Conservation (phyloP, 2,888 invertebrate genomes). For the Aleiodes alternator region DNA sequence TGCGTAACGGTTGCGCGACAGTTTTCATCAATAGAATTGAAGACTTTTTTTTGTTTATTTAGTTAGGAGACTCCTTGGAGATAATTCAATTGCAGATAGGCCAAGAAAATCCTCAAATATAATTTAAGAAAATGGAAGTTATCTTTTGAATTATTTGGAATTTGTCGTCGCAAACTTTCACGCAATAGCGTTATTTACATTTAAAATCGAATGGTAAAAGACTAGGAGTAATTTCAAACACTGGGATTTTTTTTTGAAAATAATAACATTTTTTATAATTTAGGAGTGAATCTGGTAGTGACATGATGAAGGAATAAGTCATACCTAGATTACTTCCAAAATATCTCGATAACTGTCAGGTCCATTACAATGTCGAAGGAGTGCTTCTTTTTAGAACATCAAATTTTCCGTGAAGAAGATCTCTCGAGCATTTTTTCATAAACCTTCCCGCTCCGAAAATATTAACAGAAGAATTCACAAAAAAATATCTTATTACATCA, state of each 20-base stretch:
- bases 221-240: constrained; percentile 17
- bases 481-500: no score
- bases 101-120: not conserved
- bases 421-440: not conserved
- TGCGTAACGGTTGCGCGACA: constrained; percentile 59
- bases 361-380: no score
- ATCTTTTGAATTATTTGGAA: not conserved
- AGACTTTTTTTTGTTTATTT: constrained; percentile 16
- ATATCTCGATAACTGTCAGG: no score
- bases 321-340: no score
- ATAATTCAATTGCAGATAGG: constrained; percentile 13
- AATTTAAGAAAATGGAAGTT: constrained; percentile 10
- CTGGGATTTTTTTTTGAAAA: no score
- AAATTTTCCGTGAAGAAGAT: not conserved
- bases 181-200: constrained; percentile 25
- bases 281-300: no score
- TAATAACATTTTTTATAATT: no score
- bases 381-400: not conserved
- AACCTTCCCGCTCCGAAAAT: not conserved
- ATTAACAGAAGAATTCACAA: no score
- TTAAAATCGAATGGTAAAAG: constrained; percentile 11
- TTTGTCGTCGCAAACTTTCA: constrained; percentile 20
- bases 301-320: no score
- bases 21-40: constrained; percentile 13
- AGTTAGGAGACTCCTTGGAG: not conserved